Percentiles rank a stretch among this genome's conserved stretches.
Conservation (phyloP, 2,888 invertebrate species). For the Phymatocera aterrima region DNA sequence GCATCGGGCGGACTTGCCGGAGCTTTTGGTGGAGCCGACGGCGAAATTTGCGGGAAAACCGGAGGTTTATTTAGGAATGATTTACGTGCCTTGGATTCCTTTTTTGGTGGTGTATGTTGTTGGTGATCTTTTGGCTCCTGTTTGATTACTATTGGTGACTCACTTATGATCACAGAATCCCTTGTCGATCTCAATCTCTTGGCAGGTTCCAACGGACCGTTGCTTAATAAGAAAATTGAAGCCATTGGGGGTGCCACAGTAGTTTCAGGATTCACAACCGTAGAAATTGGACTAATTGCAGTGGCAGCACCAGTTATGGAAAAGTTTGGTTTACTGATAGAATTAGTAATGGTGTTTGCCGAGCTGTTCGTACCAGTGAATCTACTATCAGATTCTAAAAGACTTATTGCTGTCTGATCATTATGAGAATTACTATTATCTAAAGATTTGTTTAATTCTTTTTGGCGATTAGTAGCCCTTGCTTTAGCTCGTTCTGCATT, state of each 20-base stretch:
- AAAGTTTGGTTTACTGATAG: conserved; percentile 14
- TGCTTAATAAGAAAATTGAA: conserved; percentile 34
- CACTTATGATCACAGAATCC: background rate
- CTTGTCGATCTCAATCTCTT: background rate
- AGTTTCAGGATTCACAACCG: background rate
- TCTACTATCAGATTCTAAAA: background rate
- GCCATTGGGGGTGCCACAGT: background rate
- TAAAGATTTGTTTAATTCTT: background rate
- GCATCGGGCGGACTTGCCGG: conserved; percentile 54
- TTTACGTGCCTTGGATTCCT: conserved; percentile 71
- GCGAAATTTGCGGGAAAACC: conserved; percentile 54
- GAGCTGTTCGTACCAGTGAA: background rate
- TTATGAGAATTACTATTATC: conserved; percentile 3
- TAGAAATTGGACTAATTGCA: background rate
- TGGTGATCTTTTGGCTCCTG: conserved; percentile 57
- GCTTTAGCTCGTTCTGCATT: conserved; percentile 60
- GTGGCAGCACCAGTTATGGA: too few relatives aligned
- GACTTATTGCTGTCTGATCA: background rate
- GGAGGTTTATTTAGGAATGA: conserved; percentile 70
- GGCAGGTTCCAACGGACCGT: background rate
- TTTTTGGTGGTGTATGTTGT: conserved; percentile 51
- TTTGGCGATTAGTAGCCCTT: background rate
- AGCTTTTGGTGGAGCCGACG: conserved; percentile 51
- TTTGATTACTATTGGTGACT: conserved; percentile 52
- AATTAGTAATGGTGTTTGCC: conserved; percentile 10